A percentile compares a stretch with the other conserved stretches of the same genome.
These are phyloP conservation scores for Lontra canadensis DNA, from an alignment of 2,113 vertebrate species.

Conservation along the genomic window DNA sequence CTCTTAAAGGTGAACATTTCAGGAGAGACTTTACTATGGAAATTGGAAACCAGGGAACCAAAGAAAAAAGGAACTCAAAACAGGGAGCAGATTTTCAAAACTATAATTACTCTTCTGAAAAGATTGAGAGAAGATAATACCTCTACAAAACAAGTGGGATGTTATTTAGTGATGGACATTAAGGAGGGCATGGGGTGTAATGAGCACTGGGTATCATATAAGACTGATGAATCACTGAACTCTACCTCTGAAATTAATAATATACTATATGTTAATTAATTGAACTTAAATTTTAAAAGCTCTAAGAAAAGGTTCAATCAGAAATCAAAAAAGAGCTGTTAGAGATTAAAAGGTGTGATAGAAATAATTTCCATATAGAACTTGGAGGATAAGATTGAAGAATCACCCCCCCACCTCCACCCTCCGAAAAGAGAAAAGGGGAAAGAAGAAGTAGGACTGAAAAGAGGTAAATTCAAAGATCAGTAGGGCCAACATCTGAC, in stretches of 20 bases:
- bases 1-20: neutral
- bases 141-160: neutral
- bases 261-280: neutral
- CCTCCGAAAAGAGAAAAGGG: neutral
- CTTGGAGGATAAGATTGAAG: neutral
- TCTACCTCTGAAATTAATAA: neutral
- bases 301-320: neutral
- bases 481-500: neutral
- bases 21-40: neutral
- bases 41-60: neutral
- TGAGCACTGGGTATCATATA: neutral
- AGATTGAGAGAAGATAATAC: neutral
- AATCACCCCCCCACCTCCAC: neutral
- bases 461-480: neutral
- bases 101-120: neutral
- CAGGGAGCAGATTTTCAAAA: neutral
- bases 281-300: neutral
- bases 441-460: neutral
- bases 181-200: neutral
- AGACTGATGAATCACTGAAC: neutral
- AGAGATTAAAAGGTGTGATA: neutral
- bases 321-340: neutral
- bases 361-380: neutral
- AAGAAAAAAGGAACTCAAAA: neutral
- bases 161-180: neutral